Percentiles rank a stretch among this genome's conserved stretches.
These are phyloP conservation scores for Leucoma salicis DNA, from an alignment of 2,888 invertebrate species.

Conservation along the genomic window DNA sequence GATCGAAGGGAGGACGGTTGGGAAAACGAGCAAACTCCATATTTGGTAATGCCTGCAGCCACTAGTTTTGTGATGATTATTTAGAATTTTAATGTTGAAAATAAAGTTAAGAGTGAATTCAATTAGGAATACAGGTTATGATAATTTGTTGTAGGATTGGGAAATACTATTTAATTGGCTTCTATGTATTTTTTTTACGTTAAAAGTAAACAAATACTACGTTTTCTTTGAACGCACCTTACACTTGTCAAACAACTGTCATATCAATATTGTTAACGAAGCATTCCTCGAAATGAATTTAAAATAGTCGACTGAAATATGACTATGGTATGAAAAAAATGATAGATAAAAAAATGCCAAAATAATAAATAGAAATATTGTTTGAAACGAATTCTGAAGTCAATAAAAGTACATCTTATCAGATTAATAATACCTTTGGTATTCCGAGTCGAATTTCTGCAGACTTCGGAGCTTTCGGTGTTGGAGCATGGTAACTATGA, in stretches of 20 bases:
- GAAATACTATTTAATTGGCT: slow-evolving; percentile 22
- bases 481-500: slow-evolving; percentile 60
- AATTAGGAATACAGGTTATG: slow-evolving; percentile 14
- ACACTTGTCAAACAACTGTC: slow-evolving; percentile 34
- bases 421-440: slow-evolving; percentile 48
- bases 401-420: background rate
- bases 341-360: no score
- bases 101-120: slow-evolving; percentile 18
- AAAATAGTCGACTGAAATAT: background rate
- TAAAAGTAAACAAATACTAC: slow-evolving; percentile 24
- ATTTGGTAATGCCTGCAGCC: slow-evolving; percentile 85
- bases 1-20: slow-evolving; percentile 82
- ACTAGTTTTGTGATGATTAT: slow-evolving; percentile 62
- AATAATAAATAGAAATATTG: no score
- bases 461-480: slow-evolving; percentile 32
- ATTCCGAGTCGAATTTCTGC: slow-evolving; percentile 32
- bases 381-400: no score
- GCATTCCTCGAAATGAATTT: slow-evolving; percentile 38
- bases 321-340: no score
- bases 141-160: background rate
- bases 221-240: slow-evolving; percentile 57
- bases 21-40: slow-evolving; percentile 86
- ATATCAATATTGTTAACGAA: slow-evolving; percentile 27
- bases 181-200: slow-evolving; percentile 22
- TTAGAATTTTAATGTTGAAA: slow-evolving; percentile 34